Conservation (phyloP, 2,113 vertebrate genomes). For the Prunella himalayana region DNA sequence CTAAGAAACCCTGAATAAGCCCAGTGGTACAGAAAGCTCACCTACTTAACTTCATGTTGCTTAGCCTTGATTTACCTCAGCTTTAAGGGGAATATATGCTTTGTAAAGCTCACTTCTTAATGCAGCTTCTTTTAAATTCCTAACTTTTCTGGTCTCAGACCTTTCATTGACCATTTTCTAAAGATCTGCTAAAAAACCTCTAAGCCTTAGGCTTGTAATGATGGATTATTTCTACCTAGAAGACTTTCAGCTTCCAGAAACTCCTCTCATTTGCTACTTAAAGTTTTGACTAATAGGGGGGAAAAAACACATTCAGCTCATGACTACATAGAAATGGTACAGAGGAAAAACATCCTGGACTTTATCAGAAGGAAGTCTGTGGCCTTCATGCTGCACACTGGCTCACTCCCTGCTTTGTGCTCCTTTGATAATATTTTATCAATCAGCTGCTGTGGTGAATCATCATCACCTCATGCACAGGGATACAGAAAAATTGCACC, state of each 20-base stretch:
- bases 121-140: background rate
- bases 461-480: background rate
- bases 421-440: background rate
- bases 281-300: background rate
- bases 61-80: background rate
- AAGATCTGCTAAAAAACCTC: background rate
- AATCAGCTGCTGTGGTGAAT: background rate
- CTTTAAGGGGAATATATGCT: background rate
- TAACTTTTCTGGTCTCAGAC: background rate
- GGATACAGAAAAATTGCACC: background rate
- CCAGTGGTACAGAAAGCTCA: background rate
- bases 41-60: background rate
- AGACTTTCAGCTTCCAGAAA: background rate
- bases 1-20: background rate
- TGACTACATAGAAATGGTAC: background rate
- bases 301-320: background rate
- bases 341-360: background rate
- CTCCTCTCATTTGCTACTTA: background rate
- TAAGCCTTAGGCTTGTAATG: background rate
- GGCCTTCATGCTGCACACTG: background rate
- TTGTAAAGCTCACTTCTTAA: background rate
- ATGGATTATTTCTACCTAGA: background rate
- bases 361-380: background rate
- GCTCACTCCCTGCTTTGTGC: background rate
- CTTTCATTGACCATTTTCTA: background rate